Percentiles rank a stretch among this genome's conserved stretches.
phyloP scores from a whole-genome alignment of 2,113 vertebrate genomes.

The Eublepharis macularius region DNA sequence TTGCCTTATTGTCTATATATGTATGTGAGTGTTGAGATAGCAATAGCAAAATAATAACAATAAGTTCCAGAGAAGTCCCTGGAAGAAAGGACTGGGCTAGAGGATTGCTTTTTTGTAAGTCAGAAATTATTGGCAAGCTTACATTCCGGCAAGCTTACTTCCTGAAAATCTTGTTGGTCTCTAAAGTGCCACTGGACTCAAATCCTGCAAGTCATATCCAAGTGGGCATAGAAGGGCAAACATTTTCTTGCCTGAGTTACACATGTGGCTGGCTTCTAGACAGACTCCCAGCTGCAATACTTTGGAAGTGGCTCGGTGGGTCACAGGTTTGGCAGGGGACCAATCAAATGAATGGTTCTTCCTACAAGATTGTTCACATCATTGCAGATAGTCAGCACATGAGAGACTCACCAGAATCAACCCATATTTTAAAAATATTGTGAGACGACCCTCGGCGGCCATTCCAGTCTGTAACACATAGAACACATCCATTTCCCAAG shows the following conservation, averaged over 20 bases:
- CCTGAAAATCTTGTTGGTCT: too few relatives aligned
- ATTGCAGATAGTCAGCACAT: neutral
- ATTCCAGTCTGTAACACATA: too few relatives aligned
- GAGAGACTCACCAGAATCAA: neutral
- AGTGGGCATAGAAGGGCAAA: neutral
- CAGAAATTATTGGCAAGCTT: too few relatives aligned
- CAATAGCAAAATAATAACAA: neutral
- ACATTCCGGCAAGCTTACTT: too few relatives aligned
- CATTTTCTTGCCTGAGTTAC: too few relatives aligned
- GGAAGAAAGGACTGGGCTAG: too few relatives aligned
- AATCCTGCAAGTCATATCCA: neutral
- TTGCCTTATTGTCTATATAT: neutral
- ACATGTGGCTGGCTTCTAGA: neutral
- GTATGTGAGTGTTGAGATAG: neutral
- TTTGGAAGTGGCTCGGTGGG: neutral
- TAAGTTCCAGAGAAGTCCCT: neutral
- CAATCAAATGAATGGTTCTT: neutral
- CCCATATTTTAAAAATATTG: neutral
- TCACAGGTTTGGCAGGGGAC: neutral
- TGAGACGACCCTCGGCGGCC: neutral
- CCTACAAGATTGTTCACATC: neutral
- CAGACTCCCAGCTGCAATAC: neutral
- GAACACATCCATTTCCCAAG: too few relatives aligned
- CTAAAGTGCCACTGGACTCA: too few relatives aligned
- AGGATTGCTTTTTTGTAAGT: too few relatives aligned